Evolutionary conservation across 2,888 invertebrate species (phyloP).

Genomic region (Stenchaetothrips biformis): DNA sequence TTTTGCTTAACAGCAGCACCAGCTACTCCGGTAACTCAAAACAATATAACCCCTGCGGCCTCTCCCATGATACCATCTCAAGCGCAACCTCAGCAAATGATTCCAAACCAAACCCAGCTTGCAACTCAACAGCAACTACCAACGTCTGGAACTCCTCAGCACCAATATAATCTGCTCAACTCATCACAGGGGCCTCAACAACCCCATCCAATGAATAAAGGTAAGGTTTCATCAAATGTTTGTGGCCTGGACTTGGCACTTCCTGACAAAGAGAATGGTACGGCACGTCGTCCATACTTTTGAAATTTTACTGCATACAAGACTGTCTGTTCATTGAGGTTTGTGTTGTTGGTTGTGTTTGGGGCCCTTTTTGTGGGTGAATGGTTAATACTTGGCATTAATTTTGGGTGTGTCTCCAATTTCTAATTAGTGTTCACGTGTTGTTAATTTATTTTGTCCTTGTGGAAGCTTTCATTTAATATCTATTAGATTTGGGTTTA

Average conservation of each 20-base stretch:
- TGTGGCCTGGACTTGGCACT: not conserved
- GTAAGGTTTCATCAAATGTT: not conserved
- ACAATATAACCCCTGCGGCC: constrained; percentile 38
- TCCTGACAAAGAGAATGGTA: not conserved
- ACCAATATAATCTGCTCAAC: not conserved
- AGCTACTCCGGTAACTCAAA: not conserved
- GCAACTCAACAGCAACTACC: not conserved
- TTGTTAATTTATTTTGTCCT: not conserved
- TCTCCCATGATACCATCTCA: not conserved
- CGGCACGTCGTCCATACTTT: not conserved
- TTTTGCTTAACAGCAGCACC: not conserved
- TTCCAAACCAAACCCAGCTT: not conserved
- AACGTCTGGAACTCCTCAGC: not conserved
- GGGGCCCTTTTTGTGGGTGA: constrained; percentile 7
- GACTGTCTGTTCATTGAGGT: constrained; percentile 18
- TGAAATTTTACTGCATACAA: not conserved
- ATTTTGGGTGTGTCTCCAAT: not conserved
- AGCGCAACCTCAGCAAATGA: not conserved
- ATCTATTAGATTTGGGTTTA: not conserved
- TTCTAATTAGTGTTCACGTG: not conserved
- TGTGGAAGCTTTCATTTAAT: not conserved
- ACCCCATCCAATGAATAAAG: not conserved
- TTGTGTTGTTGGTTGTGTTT: constrained; percentile 26
- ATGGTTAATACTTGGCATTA: not conserved
- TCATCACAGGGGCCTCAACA: not conserved